A percentile compares a stretch with the other conserved stretches of the same genome.
Evolutionary conservation across 2,888 invertebrate genomes (phyloP).

Genomic region (Artemia sinica): DNA sequence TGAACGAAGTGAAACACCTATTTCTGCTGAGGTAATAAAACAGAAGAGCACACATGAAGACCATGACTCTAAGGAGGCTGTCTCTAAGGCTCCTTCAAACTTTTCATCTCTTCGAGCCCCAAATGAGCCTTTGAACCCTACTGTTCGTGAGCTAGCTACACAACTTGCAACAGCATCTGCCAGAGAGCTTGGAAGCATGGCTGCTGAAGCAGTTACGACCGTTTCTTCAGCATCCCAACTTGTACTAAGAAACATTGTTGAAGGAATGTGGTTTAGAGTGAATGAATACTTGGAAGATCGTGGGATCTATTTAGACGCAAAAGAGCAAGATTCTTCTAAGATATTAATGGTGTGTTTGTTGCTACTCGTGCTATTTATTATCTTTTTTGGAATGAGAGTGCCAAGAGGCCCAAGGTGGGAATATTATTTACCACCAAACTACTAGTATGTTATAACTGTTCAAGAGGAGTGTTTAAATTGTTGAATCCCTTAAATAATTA

Average conservation of each 20-base stretch:
- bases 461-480: too few species aligned
- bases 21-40: not conserved
- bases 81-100: not conserved
- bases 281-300: not conserved
- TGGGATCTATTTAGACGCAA: not conserved
- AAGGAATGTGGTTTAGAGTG: not conserved
- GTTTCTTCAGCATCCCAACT: not conserved
- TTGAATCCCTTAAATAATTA: too few species aligned
- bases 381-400: not conserved
- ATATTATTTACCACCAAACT: conserved; percentile 1
- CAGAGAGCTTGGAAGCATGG: conserved; percentile 6
- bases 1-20: conserved; percentile 1
- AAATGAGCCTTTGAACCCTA: not conserved
- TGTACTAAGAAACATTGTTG: not conserved
- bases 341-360: not conserved
- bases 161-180: not conserved
- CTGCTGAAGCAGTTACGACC: not conserved
- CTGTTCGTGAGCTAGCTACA: not conserved
- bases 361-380: not conserved
- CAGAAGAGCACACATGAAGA: not conserved
- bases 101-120: not conserved
- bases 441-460: too few species aligned
- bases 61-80: not conserved
- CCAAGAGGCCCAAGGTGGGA: conserved; percentile 8
- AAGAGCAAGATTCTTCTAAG: not conserved